Evolutionary conservation across 2,888 invertebrate species (phyloP), one percentile per base, ranked within the genome.

Genomic region (Leucozona laternaria): DNA sequence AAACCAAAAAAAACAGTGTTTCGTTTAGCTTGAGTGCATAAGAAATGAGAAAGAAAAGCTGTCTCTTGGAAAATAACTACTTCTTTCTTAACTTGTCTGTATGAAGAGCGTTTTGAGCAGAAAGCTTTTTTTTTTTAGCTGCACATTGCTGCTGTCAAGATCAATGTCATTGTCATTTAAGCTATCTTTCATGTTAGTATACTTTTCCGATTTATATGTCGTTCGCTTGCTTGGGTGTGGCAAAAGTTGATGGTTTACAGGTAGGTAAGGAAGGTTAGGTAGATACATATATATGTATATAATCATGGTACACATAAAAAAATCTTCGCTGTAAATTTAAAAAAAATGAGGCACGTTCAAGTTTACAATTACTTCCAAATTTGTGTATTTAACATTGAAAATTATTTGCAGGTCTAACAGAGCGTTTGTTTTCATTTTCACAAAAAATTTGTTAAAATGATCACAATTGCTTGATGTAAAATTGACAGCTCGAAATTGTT

Each of bases 31-130:
- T 66, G 17, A 20, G 31, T 66, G 31, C 15, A 48, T 22, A 5
- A 64, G 31, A 64, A 66, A 66, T 66, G 66, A 48, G 64, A 17
- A 45, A 45, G 64, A 64, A 64, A 64, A 48, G 43, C 6, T 43
- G 43, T 66, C 48, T 66, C 64, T 45, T 31, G 28, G 17, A n/a
- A 31, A 28, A 45, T 45, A 17, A 17, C 34, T 6, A 31, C 45
- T 64, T 64, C 64, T 64, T 64, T 64, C 64, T 64, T 20, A 64
- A 45, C 17, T 64, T 64, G 17, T 17, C 7, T 64, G 13, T 13
- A 28, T 31, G 31, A 66, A 66, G 48, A 37, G 60, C 15, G 4
- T 37, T 20, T 20, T 58, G 6, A 17, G 37, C 4, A 40, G 22
- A 60, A 60, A 60, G 60, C 60, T 60, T 37, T 22, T 22, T 17